Conservation (phyloP, 2,888 invertebrate species). For the Eumerus sabulonum region DNA sequence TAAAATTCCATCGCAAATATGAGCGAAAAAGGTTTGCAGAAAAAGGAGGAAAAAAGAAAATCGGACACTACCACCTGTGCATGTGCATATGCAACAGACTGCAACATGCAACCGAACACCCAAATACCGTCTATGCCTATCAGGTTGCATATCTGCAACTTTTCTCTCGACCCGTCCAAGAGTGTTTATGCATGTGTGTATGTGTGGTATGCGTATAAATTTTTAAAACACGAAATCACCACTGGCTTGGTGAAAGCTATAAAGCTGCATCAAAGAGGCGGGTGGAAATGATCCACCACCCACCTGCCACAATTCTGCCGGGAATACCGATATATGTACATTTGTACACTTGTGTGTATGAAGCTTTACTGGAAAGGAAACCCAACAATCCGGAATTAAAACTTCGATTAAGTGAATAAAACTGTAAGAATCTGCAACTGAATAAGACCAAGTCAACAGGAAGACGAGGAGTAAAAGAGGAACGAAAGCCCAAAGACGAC, state of each 20-base stretch:
- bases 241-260: conserved; percentile 51
- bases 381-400: conserved; percentile 52
- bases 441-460: no score
- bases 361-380: neutral
- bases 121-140: neutral
- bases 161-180: conserved; percentile 58
- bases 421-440: conserved; percentile 34
- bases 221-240: conserved; percentile 45
- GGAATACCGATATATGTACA: no score
- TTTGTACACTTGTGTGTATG: no score
- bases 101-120: conserved; percentile 24
- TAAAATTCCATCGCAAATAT: conserved; percentile 38
- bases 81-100: conserved; percentile 61
- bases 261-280: conserved; percentile 36
- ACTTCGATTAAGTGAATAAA: conserved; percentile 62
- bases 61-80: conserved; percentile 43
- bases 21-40: conserved; percentile 17
- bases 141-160: conserved; percentile 49
- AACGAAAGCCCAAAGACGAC: no score
- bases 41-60: neutral
- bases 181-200: conserved; percentile 36
- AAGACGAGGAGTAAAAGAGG: no score
- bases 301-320: conserved; percentile 5
- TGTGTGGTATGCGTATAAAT: conserved; percentile 21
- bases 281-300: neutral